Percentiles rank a stretch among this genome's conserved stretches.
Evolutionary conservation across 2,888 invertebrate genomes (phyloP).

Genomic region (Lysandra coridon): DNA sequence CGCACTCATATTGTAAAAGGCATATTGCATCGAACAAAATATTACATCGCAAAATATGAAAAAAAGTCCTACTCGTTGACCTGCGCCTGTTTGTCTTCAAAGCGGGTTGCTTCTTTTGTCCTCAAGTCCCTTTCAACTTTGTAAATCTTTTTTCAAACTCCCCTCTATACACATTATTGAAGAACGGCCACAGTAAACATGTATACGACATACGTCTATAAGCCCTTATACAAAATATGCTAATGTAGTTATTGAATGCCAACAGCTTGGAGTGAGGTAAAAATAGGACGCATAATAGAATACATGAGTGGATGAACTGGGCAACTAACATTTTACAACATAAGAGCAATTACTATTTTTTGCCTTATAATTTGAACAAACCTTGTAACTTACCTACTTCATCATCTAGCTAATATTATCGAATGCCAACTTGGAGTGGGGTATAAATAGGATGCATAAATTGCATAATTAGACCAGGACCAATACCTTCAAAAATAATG

Average conservation of each 20-base stretch:
- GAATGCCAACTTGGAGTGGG: constrained; percentile 25
- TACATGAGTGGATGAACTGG: too few species aligned
- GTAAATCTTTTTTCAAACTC: neutral
- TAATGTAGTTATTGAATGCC: constrained; percentile 31
- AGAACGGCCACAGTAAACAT: constrained; percentile 6
- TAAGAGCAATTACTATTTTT: too few species aligned
- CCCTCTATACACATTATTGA: neutral
- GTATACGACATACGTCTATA: constrained; percentile 28
- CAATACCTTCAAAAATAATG: too few species aligned
- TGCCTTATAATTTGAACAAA: too few species aligned
- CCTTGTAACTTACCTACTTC: too few species aligned
- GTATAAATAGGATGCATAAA: constrained; percentile 32
- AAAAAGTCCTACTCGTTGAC: too few species aligned
- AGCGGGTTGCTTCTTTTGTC: neutral
- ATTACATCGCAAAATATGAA: too few species aligned
- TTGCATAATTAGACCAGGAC: too few species aligned
- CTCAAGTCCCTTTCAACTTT: neutral
- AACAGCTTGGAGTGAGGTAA: constrained; percentile 30
- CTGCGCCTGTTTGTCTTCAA: too few species aligned
- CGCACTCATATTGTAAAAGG: too few species aligned
- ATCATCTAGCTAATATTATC: neutral
- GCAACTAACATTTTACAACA: too few species aligned
- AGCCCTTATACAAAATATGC: constrained; percentile 28
- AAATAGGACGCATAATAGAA: constrained; percentile 31
- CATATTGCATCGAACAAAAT: too few species aligned